Percentiles rank a stretch among this genome's conserved stretches.
Evolutionary conservation across 1,140 invertebrate species (phyloP).

Genomic region (Tachypleus tridentatus): DNA sequence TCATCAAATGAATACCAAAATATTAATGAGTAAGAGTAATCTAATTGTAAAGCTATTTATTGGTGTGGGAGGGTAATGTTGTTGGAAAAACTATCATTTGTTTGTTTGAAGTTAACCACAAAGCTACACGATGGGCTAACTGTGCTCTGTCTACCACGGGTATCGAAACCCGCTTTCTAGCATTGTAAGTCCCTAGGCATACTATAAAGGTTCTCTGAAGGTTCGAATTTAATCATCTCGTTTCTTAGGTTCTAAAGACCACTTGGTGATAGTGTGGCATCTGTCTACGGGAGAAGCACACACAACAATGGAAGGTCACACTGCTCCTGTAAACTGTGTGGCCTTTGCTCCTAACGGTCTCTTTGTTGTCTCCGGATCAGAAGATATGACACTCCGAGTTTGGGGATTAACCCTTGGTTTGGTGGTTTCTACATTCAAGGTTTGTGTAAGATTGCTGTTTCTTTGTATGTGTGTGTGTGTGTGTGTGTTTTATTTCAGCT

Average conservation of each 20-base stretch:
- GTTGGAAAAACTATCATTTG: too few species aligned
- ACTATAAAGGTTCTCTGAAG: background rate
- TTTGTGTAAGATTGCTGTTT: background rate
- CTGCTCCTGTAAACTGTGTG: slow-evolving; percentile 57
- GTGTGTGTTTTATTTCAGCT: too few species aligned
- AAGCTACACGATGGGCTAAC: too few species aligned
- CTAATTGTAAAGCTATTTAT: too few species aligned
- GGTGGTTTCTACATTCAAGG: slow-evolving; percentile 12
- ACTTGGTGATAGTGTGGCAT: slow-evolving; percentile 63
- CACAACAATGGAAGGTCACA: slow-evolving; percentile 55
- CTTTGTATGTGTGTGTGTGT: too few species aligned
- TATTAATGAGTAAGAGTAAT: too few species aligned
- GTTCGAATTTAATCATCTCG: slow-evolving; percentile 7
- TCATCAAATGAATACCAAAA: too few species aligned
- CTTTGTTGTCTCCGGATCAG: slow-evolving; percentile 63
- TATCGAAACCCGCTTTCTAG: too few species aligned
- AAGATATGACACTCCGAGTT: slow-evolving; percentile 62
- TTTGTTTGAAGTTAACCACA: too few species aligned
- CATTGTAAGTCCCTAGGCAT: too few species aligned
- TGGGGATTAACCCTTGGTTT: slow-evolving; percentile 47
- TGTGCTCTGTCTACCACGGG: too few species aligned
- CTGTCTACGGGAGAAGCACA: slow-evolving; percentile 60
- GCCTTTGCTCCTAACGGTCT: slow-evolving; percentile 65
- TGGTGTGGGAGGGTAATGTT: too few species aligned
- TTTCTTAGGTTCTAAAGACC: slow-evolving; percentile 48